Evolutionary conservation across 2,888 invertebrate species (phyloP).

Genomic region (Microctonus brassicae): DNA sequence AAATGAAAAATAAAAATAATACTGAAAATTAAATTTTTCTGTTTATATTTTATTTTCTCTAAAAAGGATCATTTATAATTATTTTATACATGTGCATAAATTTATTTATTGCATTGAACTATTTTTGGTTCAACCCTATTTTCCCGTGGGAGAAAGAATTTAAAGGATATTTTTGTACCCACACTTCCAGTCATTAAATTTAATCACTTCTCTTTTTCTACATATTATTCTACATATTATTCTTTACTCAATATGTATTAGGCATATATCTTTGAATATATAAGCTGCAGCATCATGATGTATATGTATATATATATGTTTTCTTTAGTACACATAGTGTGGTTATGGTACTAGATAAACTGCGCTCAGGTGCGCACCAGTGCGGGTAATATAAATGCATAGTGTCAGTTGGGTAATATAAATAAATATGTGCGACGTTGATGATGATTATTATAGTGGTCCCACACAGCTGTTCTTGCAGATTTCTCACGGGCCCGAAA

Average conservation of each 20-base stretch:
- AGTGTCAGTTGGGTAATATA: slow-evolving; percentile 42
- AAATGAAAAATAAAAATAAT: too few relatives aligned
- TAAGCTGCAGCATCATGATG: too few relatives aligned
- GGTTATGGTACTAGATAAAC: slow-evolving; percentile 22
- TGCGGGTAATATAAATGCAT: slow-evolving; percentile 36
- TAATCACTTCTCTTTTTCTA: neutral
- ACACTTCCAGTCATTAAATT: neutral
- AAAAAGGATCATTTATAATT: neutral
- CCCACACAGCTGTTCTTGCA: slow-evolving; percentile 60
- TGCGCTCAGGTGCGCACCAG: slow-evolving; percentile 41
- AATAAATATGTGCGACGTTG: slow-evolving; percentile 11
- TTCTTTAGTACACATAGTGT: slow-evolving; percentile 12
- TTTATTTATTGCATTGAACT: neutral
- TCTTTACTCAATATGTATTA: neutral
- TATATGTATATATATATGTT: neutral
- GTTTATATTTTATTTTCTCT: neutral
- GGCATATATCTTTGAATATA: neutral
- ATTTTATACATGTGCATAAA: neutral
- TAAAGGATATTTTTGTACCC: neutral
- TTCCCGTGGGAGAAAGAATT: neutral
- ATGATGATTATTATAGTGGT: neutral
- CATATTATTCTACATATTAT: neutral
- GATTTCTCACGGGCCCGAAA: slow-evolving; percentile 68
- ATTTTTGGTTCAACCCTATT: neutral
- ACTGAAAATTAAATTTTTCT: too few relatives aligned